These are phyloP conservation scores for Scolopax bukidnonensis DNA, from an alignment of 2,797 vertebrate genomes.

Conservation along the genomic window DNA sequence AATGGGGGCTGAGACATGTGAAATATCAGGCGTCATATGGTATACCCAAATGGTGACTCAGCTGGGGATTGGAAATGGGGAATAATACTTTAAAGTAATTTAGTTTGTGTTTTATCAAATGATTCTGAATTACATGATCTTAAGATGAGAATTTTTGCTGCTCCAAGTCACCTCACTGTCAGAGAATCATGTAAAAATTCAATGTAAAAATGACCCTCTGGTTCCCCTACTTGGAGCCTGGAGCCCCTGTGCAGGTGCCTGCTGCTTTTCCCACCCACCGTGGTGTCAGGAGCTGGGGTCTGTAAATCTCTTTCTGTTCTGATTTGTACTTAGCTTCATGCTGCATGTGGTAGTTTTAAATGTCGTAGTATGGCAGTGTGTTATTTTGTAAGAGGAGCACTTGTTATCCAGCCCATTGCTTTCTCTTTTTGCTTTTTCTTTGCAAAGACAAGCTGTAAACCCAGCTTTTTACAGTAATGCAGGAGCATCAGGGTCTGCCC, in stretches of 20 bases:
- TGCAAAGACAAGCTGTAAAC: background rate
- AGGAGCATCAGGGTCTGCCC: background rate
- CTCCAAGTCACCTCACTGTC: background rate
- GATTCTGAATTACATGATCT: background rate
- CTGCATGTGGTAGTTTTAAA: background rate
- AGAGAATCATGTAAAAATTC: background rate
- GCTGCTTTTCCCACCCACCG: background rate
- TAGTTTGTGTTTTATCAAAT: background rate
- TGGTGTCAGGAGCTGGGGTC: background rate
- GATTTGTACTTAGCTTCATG: background rate
- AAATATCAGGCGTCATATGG: fast-evolving
- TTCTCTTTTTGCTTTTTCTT: background rate
- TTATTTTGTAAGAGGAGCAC: background rate
- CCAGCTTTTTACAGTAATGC: background rate
- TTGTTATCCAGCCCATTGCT: background rate
- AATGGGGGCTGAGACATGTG: fast-evolving
- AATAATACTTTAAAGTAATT: background rate
- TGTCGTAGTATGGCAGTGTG: background rate
- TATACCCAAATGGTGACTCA: background rate
- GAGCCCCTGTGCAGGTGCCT: background rate
- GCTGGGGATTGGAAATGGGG: background rate
- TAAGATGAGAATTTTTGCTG: background rate
- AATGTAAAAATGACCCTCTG: background rate
- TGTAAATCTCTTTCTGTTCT: background rate
- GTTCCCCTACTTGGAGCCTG: background rate